phyloP scores from a whole-genome alignment of 2,888 invertebrate species.

The Conomelus anceps region DNA sequence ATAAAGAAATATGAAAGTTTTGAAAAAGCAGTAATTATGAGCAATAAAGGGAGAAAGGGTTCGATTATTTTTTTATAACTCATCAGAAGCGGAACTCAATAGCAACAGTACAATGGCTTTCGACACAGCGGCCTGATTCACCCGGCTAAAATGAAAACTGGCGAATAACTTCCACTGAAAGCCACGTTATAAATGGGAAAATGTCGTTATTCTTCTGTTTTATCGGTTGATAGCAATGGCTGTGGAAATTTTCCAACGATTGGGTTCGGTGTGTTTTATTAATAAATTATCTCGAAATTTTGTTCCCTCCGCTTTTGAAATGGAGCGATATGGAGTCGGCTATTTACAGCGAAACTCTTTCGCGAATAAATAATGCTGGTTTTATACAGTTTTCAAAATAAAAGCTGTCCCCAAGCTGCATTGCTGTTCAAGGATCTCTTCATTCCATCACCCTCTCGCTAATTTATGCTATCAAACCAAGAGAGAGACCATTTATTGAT shows the following conservation, averaged over 20 bases:
- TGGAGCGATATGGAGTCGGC: neutral
- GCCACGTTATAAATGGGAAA: neutral
- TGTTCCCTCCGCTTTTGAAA: constrained; percentile 14
- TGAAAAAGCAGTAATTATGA: neutral
- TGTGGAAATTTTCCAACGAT: neutral
- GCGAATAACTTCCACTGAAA: neutral
- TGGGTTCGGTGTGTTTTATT: neutral
- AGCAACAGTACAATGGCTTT: neutral
- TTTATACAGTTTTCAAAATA: neutral
- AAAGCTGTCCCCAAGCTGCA: neutral
- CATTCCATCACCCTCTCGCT: neutral
- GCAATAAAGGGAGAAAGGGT: constrained; percentile 5
- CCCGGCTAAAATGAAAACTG: neutral
- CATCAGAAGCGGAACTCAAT: neutral
- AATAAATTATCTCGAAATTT: neutral
- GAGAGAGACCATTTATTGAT: neutral
- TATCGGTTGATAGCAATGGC: neutral
- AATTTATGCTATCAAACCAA: neutral
- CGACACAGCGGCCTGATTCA: neutral
- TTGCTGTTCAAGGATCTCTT: neutral
- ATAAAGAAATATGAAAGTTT: neutral
- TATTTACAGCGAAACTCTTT: neutral
- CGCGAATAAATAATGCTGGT: neutral
- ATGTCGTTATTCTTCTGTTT: neutral
- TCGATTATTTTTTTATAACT: neutral